Conservation (phyloP, 2,113 vertebrate genomes). For the Delphinapterus leucas region DNA sequence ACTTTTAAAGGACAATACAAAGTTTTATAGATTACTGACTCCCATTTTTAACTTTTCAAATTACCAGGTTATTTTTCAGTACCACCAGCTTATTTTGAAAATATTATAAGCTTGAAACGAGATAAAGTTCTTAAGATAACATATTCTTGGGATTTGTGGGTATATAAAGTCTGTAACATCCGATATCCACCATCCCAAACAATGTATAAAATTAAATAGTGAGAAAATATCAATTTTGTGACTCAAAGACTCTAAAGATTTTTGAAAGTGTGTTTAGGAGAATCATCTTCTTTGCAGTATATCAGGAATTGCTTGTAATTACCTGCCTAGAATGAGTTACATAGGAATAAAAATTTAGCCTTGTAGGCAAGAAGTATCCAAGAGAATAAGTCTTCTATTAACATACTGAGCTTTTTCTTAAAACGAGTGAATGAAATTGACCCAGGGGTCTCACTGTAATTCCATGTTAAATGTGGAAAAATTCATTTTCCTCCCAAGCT, state of each 20-base stretch:
- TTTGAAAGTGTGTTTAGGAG: background rate
- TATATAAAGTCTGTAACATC: background rate
- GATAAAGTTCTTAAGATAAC: background rate
- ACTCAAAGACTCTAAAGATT: background rate
- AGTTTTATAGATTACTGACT: background rate
- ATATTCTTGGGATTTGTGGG: background rate
- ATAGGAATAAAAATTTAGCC: constrained; percentile 4
- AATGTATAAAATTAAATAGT: constrained; percentile 30
- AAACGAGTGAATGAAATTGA: background rate
- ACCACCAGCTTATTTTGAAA: background rate
- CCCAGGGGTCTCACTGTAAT: background rate
- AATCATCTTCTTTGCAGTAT: background rate
- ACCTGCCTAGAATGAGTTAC: background rate
- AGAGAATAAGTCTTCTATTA: background rate
- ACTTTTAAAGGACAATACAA: background rate
- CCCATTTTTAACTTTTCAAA: background rate
- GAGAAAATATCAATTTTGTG: constrained; percentile 28
- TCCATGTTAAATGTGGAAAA: background rate
- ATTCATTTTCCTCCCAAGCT: background rate
- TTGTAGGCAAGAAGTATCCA: background rate
- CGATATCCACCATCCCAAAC: background rate
- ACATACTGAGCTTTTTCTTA: background rate
- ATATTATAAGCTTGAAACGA: background rate
- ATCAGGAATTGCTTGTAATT: constrained; percentile 36
- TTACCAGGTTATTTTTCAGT: background rate